Base-by-base conservation (phyloP, 2,888 invertebrate species). In the Erebia epiphron region DNA sequence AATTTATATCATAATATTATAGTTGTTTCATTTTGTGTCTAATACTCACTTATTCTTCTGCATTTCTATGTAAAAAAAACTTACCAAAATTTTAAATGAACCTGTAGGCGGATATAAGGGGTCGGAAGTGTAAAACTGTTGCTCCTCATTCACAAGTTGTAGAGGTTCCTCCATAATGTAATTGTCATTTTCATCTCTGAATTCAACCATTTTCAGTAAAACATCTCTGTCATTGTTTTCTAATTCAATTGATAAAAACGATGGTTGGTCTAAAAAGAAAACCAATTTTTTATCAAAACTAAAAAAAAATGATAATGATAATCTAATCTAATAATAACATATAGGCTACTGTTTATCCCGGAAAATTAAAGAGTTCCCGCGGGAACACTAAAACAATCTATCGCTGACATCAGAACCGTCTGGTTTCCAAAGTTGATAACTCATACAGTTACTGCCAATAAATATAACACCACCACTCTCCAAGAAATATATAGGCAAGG, bases 31-130 rank as follows among this genome's bases (percentile, higher is more conserved):
- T 35, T 35, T 35, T 35, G 5, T 35, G n/a, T n/a, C n/a, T n/a
- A n/a, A n/a, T 26, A 26, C 26, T 3, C 26, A 35, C 35, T 35
- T 35, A 5, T 7, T 35, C 35, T 43, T 11, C 2, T 43, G 43
- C 43, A 11, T 43, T 56, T 21, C 18, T 21, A 26, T 54, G 43
- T 10, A 50, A 67, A 63, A 43, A n/a, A 26, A 58, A 21, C 67
- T 74, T 68, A 75, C 90, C 58, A 77, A 78, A 60, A 90, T 78
- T 77, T 78, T 81, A 68, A 90, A 90, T 65, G 77, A 74, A 1
- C 73, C 68, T 11, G 73, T 75, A 1, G 88, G 89, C 0, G 85
- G 76, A 13, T 76, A 50, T 50, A 84, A 78, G 2, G 75, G 66
- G 1, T 79, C 71, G 0, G 86, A 82, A 0, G 78, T 49, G 69